Evolutionary conservation across 2,888 invertebrate species (phyloP).

Genomic region (Lycaena phlaeas): DNA sequence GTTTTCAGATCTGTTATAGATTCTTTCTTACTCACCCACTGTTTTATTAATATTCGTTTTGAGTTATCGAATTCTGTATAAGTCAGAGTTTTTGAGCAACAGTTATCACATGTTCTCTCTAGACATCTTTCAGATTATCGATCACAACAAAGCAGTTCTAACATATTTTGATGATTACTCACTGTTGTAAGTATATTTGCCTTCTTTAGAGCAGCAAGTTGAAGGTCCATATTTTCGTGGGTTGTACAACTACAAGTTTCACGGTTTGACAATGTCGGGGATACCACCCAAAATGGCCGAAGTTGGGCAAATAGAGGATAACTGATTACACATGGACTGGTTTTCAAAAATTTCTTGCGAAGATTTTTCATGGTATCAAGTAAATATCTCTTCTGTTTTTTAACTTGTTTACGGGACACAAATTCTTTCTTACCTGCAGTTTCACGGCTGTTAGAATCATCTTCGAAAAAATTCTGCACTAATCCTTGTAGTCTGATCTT

Average conservation of each 20-base stretch:
- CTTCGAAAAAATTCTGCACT: conserved; percentile 16
- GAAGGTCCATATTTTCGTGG: conserved; percentile 22
- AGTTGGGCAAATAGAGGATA: conserved; percentile 13
- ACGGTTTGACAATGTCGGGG: conserved; percentile 21
- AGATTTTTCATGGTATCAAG: conserved; percentile 21
- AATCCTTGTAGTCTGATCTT: conserved; percentile 1
- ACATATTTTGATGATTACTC: conserved; percentile 21
- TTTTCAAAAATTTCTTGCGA: conserved; percentile 20
- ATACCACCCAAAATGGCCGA: conserved; percentile 23
- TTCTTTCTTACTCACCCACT: no score
- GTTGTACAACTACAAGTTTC: conserved; percentile 24
- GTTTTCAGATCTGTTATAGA: no score
- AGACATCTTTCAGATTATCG: no score
- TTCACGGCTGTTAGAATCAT: conserved; percentile 22
- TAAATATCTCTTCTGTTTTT: conserved; percentile 23
- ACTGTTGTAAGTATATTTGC: conserved; percentile 21
- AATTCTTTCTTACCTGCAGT: conserved; percentile 25
- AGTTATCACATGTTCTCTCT: no score
- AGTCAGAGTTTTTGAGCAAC: no score
- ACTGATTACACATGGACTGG: conserved; percentile 15
- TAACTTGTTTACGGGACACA: conserved; percentile 16
- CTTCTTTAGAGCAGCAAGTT: conserved; percentile 19
- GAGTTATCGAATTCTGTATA: no score
- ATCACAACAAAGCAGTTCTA: no score
- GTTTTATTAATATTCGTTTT: no score